A percentile compares a stretch with the other conserved stretches of the same genome.
Conservation (phyloP, 1,140 invertebrate genomes). For the Drosophila bocki region DNA sequence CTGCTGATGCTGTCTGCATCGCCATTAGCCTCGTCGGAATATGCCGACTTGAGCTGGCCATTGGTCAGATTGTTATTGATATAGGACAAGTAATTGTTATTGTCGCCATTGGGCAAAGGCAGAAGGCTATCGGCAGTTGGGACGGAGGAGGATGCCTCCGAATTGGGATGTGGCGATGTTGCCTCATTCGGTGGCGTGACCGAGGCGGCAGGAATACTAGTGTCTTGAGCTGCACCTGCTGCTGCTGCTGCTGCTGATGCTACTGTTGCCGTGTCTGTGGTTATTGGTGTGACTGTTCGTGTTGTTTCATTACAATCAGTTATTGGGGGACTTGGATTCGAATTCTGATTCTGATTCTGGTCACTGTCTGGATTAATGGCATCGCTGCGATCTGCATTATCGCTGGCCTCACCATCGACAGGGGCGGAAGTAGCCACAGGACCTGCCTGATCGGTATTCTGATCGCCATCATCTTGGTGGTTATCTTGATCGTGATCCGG, state of each 20-base stretch:
- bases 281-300: conserved; percentile 63
- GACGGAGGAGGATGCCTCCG: conserved; percentile 5
- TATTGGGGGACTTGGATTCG: conserved; percentile 41
- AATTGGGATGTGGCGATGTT: conserved; percentile 28
- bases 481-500: conserved; percentile 13
- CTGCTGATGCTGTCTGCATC: conserved; percentile 32
- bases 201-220: conserved; percentile 11
- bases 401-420: conserved; percentile 18
- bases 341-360: conserved; percentile 22
- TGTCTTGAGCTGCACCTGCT: conserved; percentile 30
- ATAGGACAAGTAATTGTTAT: conserved; percentile 75
- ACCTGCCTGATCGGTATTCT: conserved; percentile 2
- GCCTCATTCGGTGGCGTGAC: conserved; percentile 47
- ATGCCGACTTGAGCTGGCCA: conserved; percentile 42
- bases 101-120: conserved; percentile 59
- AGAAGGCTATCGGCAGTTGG: conserved; percentile 31
- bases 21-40: conserved; percentile 32
- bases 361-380: conserved; percentile 39
- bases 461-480: conserved; percentile 12
- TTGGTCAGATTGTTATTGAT: conserved; percentile 72
- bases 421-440: neutral
- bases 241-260: conserved; percentile 20
- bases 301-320: conserved; percentile 74
- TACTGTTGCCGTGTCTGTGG: conserved; percentile 44
- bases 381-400: conserved; percentile 25